Base-by-base conservation (phyloP, 2,888 invertebrate species). In the Caenorhabditis doughertyi region DNA sequence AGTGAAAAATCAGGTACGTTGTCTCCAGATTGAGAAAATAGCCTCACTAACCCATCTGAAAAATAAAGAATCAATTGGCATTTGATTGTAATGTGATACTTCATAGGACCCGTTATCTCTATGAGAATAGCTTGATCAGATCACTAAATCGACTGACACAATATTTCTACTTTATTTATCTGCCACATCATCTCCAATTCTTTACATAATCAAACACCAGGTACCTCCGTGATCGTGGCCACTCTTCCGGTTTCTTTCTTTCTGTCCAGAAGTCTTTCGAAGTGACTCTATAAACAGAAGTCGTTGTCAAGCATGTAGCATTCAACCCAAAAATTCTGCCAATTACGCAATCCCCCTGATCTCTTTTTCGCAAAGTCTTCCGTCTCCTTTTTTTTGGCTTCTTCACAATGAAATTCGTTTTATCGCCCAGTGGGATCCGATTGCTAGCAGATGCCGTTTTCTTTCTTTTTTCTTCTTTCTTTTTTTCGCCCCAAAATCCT, bases 221-320 rank as follows among this genome's bases (percentile, higher is more conserved):
- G 58, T 47, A 62, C 72, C 72, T 73, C 72, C 53, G 29, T 73
- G 72, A 73, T 73, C 62, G 62, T 25, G 32, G 64, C 73, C 73
- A 73, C 73, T 73, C 55, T 53, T 73, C 73, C 73, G 73, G 73
- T 74, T 74, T 13, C 44, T n/a, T n/a, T 47, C 18, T 47, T 23
- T 70, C 16, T 56, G 47, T 65, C 64, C 64, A 65, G 55, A 56
- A 73, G 64, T 35, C 71, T 44, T 71, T 71, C 39, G 35, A 56
- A 53, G 74, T 74, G 67, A 68, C 76, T 76, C 76, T 67, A 76
- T 68, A 68, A 60, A 76, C 65, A 35, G 71, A 53, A 49, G 32
- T 49, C 49, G 47, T 35, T 74, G 74, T 74, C 65, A 74, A 74
- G 76, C 76, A 65, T 27, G 47, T 18, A 5, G 44, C 60, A 60